A percentile compares a stretch with the other conserved stretches of the same genome.
These are phyloP conservation scores for Ectobius pallidus DNA, from an alignment of 2,888 invertebrate species.

Conservation along the genomic window DNA sequence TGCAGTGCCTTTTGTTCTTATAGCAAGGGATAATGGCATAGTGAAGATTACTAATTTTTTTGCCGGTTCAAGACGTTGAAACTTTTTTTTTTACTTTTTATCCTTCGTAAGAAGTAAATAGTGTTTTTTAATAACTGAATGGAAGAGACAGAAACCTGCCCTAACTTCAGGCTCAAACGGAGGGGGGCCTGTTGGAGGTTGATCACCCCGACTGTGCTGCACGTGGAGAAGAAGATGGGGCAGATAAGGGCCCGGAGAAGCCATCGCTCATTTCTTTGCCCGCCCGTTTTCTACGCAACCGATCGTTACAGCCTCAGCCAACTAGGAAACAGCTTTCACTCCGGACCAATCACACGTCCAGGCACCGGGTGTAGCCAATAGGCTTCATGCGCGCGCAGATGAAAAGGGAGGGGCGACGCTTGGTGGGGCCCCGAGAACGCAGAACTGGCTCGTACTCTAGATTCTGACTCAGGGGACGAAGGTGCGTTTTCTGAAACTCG, in stretches of 20 bases:
- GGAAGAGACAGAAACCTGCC: too few relatives aligned
- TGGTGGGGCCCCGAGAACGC: neutral
- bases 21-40: too few relatives aligned
- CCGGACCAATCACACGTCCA: neutral
- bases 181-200: too few relatives aligned
- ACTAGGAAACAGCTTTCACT: neutral
- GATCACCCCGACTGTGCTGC: slow-evolving; percentile 10
- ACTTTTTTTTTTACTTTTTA: too few relatives aligned
- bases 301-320: slow-evolving; percentile 21
- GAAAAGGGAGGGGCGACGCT: neutral
- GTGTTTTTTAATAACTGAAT: too few relatives aligned
- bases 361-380: slow-evolving; percentile 28
- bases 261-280: slow-evolving; percentile 26
- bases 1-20: too few relatives aligned
- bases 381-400: slow-evolving; percentile 8
- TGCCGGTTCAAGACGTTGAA: too few relatives aligned
- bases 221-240: slow-evolving; percentile 11
- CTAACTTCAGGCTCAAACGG: too few relatives aligned
- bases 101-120: too few relatives aligned
- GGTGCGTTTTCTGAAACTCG: neutral
- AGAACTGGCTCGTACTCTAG: neutral
- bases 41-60: too few relatives aligned
- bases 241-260: neutral
- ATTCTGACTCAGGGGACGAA: neutral
- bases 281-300: slow-evolving; percentile 21